A percentile compares a stretch with the other conserved stretches of the same genome.
Evolutionary conservation across 2,113 vertebrate species (phyloP).

Genomic region (Erinaceus europaeus): DNA sequence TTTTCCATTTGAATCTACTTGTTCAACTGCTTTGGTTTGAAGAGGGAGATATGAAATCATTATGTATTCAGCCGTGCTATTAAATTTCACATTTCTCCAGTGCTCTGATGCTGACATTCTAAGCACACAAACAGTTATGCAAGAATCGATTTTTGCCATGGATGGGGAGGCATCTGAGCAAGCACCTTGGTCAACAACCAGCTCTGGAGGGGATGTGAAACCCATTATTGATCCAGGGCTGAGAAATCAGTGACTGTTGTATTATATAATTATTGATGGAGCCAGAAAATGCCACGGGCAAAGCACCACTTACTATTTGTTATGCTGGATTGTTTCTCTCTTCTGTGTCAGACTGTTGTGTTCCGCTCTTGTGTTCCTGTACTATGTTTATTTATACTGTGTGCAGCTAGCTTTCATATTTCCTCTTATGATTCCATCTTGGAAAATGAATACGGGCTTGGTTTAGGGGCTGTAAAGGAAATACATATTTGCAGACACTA

Average conservation of each 20-base stretch:
- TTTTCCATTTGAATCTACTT: slow-evolving; percentile 1
- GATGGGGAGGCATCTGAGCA: neutral
- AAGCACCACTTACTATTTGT: slow-evolving; percentile 81
- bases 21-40: neutral
- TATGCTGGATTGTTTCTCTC: slow-evolving; percentile 84
- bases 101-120: slow-evolving; percentile 30
- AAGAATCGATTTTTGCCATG: slow-evolving; percentile 9
- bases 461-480: slow-evolving; percentile 66
- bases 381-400: slow-evolving; percentile 86
- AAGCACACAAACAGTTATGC: slow-evolving; percentile 58
- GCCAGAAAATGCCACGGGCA: slow-evolving; percentile 83
- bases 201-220: slow-evolving; percentile 57
- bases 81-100: neutral
- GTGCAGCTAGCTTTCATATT: slow-evolving; percentile 84
- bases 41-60: neutral
- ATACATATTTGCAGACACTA: slow-evolving; percentile 74
- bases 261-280: slow-evolving; percentile 87
- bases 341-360: slow-evolving; percentile 70
- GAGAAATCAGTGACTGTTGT: slow-evolving; percentile 78
- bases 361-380: slow-evolving; percentile 82
- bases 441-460: slow-evolving; percentile 77
- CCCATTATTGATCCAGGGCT: slow-evolving; percentile 70
- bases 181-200: slow-evolving; percentile 65
- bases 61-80: slow-evolving; percentile 16
- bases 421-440: slow-evolving; percentile 82